Conservation (phyloP, 2,888 invertebrate species). For the Rotaria magnacalcarata region DNA sequence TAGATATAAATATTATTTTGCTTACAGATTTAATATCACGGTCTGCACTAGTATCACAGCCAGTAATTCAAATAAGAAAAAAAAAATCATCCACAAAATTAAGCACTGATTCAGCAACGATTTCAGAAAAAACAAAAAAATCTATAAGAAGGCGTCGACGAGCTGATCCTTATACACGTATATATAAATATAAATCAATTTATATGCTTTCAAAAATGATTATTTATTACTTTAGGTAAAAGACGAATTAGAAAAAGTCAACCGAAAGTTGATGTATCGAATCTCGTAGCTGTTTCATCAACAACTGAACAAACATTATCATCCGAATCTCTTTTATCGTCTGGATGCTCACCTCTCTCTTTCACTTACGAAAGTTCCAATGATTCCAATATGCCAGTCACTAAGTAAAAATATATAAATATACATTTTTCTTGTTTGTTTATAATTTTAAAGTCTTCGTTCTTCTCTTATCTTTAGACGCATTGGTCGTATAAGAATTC, state of each 20-base stretch:
- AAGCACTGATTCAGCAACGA: not conserved
- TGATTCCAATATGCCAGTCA: not conserved
- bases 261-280: not conserved
- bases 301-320: not conserved
- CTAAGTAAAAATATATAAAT: not conserved
- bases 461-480: not conserved
- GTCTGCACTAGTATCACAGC: not conserved
- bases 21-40: not conserved
- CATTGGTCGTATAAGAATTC: constrained; percentile 17
- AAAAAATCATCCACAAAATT: not conserved
- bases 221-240: not conserved
- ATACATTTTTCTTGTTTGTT: not conserved
- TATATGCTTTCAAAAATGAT: no score
- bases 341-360: not conserved
- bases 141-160: not conserved
- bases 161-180: not conserved
- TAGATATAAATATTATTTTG: no score
- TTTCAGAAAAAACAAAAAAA: not conserved
- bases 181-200: not conserved
- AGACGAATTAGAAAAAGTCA: not conserved
- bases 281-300: not conserved
- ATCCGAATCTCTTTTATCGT: not conserved
- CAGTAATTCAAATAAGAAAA: not conserved
- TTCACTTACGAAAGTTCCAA: not conserved
- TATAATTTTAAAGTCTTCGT: not conserved